Conservation (phyloP, 2,797 vertebrate genomes). For the Erpetoichthys calabaricus region DNA sequence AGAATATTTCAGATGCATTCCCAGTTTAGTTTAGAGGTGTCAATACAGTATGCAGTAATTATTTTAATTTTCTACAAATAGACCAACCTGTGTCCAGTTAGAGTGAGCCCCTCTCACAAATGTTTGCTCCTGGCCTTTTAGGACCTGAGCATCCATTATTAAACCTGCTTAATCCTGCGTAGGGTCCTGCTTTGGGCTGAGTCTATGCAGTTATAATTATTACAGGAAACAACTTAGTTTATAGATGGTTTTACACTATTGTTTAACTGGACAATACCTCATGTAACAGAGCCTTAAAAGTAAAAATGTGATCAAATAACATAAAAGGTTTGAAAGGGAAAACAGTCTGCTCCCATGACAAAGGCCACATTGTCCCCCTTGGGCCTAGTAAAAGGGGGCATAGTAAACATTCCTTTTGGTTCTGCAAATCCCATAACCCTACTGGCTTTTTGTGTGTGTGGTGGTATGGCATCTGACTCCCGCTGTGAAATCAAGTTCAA, state of each 20-base stretch:
- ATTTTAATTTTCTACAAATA: too few species aligned
- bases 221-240: background rate
- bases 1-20: too few species aligned
- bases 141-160: too few species aligned
- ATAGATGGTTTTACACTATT: background rate
- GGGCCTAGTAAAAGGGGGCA: slow-evolving; percentile 2
- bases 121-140: too few species aligned
- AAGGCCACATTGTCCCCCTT: background rate
- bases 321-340: too few species aligned
- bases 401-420: slow-evolving; percentile 5
- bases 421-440: slow-evolving; percentile 9
- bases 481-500: slow-evolving; percentile 25
- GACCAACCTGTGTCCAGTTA: too few species aligned
- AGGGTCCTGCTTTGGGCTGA: too few species aligned
- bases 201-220: background rate
- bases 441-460: slow-evolving; percentile 9
- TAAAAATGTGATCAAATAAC: background rate
- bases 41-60: too few species aligned
- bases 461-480: slow-evolving; percentile 14
- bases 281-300: background rate
- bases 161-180: too few species aligned
- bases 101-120: too few species aligned
- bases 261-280: background rate
- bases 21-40: too few species aligned
- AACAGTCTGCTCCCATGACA: background rate